Percentiles rank a stretch among this genome's conserved stretches.
phyloP scores from a whole-genome alignment of 2,113 vertebrate genomes.

The Tragulus kanchil region DNA sequence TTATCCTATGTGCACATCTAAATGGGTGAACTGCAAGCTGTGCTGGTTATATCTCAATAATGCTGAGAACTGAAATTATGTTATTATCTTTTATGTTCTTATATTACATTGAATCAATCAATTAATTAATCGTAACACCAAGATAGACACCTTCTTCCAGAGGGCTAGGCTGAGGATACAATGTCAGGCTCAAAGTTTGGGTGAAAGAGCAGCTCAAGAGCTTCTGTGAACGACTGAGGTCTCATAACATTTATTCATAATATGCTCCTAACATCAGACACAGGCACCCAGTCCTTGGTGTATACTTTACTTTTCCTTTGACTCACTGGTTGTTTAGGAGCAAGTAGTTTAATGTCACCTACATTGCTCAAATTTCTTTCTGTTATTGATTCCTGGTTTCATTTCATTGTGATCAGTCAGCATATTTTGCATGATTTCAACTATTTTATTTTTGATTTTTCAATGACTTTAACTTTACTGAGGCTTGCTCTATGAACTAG shows the following conservation, averaged over 20 bases:
- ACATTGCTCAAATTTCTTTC: background rate
- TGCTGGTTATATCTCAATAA: background rate
- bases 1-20: background rate
- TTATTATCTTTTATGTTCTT: background rate
- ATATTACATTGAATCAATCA: background rate
- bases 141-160: background rate
- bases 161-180: background rate
- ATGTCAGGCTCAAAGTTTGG: background rate
- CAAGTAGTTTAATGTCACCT: background rate
- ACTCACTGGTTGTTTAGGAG: background rate
- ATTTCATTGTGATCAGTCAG: background rate
- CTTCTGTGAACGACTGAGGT: background rate
- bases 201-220: background rate
- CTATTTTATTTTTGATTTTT: background rate
- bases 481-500: background rate
- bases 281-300: background rate
- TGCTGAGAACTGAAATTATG: background rate
- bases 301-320: background rate
- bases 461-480: background rate
- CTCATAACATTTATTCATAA: background rate
- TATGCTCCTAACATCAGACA: background rate
- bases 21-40: background rate
- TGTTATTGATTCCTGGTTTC: background rate
- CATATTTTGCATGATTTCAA: background rate
- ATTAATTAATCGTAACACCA: background rate